These are phyloP conservation scores for Spodoptera litura DNA, from an alignment of 1,140 invertebrate species.

Conservation along the genomic window DNA sequence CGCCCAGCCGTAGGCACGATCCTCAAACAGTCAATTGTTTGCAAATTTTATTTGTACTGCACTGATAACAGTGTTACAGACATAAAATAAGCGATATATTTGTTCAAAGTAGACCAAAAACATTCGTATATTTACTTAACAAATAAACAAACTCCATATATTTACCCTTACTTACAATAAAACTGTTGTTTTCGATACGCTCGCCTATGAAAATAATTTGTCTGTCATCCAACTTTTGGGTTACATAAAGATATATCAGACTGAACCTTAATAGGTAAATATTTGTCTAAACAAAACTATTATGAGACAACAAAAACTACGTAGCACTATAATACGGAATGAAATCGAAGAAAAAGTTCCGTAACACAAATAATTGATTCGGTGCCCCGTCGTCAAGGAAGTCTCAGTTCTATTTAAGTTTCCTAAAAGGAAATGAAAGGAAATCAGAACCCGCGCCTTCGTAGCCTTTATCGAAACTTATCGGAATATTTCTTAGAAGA, in stretches of 20 bases:
- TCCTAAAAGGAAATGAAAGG: slow-evolving; percentile 86
- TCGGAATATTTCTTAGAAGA: slow-evolving; percentile 79
- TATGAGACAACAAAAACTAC: slow-evolving; percentile 65
- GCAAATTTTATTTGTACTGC: slow-evolving; percentile 54
- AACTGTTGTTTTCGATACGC: slow-evolving; percentile 15
- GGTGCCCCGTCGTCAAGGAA: slow-evolving; percentile 81
- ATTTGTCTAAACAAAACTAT: slow-evolving; percentile 45
- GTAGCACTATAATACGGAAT: slow-evolving; percentile 68
- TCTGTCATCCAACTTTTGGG: slow-evolving; percentile 40
- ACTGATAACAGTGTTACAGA: slow-evolving; percentile 42
- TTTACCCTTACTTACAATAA: slow-evolving; percentile 1
- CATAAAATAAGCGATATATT: slow-evolving; percentile 34
- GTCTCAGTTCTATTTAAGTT: slow-evolving; percentile 86
- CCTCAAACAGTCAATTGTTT: slow-evolving; percentile 65
- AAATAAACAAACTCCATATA: slow-evolving; percentile 22
- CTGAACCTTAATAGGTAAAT: slow-evolving; percentile 34
- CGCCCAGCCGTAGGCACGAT: slow-evolving; percentile 61
- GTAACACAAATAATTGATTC: slow-evolving; percentile 85
- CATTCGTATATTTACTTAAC: slow-evolving; percentile 24
- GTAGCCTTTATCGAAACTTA: slow-evolving; percentile 84
- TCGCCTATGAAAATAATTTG: slow-evolving; percentile 27
- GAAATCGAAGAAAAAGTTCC: slow-evolving; percentile 77
- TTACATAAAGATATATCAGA: slow-evolving; percentile 37
- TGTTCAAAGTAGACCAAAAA: slow-evolving; percentile 20
- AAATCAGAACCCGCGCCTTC: slow-evolving; percentile 81